Percentiles rank a stretch among this genome's conserved stretches.
Conservation (phyloP, 2,113 vertebrate genomes). For the Aphyosemion australe region DNA sequence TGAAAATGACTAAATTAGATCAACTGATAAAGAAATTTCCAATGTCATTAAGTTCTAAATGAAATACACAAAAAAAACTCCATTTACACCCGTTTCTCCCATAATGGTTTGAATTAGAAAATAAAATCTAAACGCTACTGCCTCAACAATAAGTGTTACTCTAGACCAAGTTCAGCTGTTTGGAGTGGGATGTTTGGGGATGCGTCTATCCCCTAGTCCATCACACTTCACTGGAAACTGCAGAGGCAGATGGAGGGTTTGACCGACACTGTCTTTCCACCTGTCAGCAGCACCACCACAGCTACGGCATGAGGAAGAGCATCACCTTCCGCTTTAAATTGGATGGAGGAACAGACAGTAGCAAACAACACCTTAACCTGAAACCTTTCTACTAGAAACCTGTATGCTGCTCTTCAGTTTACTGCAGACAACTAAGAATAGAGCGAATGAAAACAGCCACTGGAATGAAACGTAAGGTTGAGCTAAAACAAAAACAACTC, state of each 20-base stretch:
- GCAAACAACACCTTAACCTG: slow-evolving; percentile 33
- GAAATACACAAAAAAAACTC: background rate
- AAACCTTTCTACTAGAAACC: slow-evolving; percentile 6
- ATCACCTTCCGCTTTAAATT: slow-evolving; percentile 63
- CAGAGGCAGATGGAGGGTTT: slow-evolving; percentile 70
- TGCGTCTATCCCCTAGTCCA: slow-evolving; percentile 45
- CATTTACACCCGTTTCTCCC: too few species aligned
- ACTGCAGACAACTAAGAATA: background rate
- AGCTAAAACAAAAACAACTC: background rate
- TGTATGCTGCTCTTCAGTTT: background rate
- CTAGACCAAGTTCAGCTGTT: slow-evolving; percentile 25
- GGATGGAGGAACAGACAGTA: slow-evolving; percentile 37
- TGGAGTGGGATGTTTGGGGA: slow-evolving; percentile 34
- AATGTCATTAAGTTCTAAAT: background rate
- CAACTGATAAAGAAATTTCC: slow-evolving; percentile 1
- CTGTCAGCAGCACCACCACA: slow-evolving; percentile 38
- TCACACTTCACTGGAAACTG: slow-evolving; percentile 54
- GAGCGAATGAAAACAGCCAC: background rate
- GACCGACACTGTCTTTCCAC: slow-evolving; percentile 55
- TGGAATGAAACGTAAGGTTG: background rate
- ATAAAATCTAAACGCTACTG: background rate
- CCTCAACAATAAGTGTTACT: slow-evolving; percentile 39
- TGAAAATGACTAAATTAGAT: slow-evolving; percentile 2
- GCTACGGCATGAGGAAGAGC: slow-evolving; percentile 52
- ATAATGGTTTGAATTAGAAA: background rate